phyloP scores from a whole-genome alignment of 2,888 invertebrate genomes.

The Thereva unica region DNA sequence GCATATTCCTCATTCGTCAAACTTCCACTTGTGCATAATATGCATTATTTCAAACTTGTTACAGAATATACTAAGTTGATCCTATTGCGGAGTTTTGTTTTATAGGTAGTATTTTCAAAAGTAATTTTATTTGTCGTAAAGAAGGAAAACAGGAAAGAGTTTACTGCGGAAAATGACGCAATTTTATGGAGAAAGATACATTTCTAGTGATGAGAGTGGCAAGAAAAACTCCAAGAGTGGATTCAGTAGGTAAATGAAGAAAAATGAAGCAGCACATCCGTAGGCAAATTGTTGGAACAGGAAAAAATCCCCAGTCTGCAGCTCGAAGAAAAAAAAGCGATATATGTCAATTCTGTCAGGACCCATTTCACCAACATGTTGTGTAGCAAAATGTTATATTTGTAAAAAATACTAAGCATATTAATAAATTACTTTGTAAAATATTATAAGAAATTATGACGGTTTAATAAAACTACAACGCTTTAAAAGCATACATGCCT shows the following conservation, averaged over 20 bases:
- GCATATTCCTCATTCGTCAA: too few relatives aligned
- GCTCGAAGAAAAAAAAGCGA: constrained; percentile 12
- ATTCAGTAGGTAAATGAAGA: constrained; percentile 3
- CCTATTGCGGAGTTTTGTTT: constrained; percentile 10
- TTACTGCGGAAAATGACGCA: constrained; percentile 1
- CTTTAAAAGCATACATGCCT: constrained; percentile 12
- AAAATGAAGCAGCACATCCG: constrained; percentile 4
- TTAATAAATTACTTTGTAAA: constrained; percentile 2
- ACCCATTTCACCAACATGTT: neutral
- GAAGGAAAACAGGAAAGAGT: constrained; percentile 5
- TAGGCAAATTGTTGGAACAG: constrained; percentile 5
- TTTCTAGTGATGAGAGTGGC: too few relatives aligned
- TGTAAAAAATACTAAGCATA: neutral
- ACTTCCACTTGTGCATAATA: too few relatives aligned
- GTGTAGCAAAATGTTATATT: neutral
- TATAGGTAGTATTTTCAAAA: constrained; percentile 9
- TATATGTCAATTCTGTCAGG: constrained; percentile 11
- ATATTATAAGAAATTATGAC: constrained; percentile 2
- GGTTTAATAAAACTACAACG: constrained; percentile 9
- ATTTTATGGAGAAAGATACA: too few relatives aligned
- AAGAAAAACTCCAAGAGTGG: constrained; percentile 3
- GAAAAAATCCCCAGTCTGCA: constrained; percentile 4
- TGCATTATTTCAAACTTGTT: too few relatives aligned
- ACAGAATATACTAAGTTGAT: too few relatives aligned
- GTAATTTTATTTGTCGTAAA: constrained; percentile 9